Conservation (phyloP, 2,113 vertebrate species). For the Typhlomys cinereus region DNA sequence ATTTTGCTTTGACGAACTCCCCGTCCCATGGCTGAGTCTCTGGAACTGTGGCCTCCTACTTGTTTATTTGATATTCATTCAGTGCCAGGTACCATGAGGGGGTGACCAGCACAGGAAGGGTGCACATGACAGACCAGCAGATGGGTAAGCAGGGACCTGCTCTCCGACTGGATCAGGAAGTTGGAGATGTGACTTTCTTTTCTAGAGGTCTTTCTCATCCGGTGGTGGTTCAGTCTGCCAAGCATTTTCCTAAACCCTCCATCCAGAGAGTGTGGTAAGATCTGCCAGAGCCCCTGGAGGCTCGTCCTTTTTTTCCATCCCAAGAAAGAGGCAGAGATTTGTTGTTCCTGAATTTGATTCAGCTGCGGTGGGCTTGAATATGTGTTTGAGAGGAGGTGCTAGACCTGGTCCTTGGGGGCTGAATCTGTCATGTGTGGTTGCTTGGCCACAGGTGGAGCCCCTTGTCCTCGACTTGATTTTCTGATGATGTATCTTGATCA, state of each 20-base stretch:
- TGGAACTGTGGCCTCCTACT: not conserved
- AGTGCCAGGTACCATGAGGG: not conserved
- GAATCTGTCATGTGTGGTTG: not conserved
- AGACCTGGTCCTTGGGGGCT: not conserved
- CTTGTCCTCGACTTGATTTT: not conserved
- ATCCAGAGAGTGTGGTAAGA: not conserved
- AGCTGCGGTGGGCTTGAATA: not conserved
- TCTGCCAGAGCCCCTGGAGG: not conserved
- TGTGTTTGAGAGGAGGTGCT: not conserved
- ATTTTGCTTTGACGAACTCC: too few species aligned
- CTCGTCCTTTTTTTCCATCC: not conserved
- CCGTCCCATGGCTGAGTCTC: not conserved
- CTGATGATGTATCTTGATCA: not conserved
- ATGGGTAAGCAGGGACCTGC: not conserved
- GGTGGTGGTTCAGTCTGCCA: not conserved
- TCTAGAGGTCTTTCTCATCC: not conserved
- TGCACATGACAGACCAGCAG: not conserved
- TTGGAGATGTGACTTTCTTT: not conserved
- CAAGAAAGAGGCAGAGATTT: conserved; percentile 32
- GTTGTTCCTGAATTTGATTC: not conserved
- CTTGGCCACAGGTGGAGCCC: not conserved
- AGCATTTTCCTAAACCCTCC: not conserved
- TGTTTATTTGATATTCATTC: not conserved
- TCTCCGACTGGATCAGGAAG: not conserved
- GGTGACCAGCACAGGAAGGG: not conserved